Evolutionary conservation across 2,113 vertebrate genomes (phyloP), one percentile per base, ranked within the genome.

Genomic region (Neodontobutis hainanensis): DNA sequence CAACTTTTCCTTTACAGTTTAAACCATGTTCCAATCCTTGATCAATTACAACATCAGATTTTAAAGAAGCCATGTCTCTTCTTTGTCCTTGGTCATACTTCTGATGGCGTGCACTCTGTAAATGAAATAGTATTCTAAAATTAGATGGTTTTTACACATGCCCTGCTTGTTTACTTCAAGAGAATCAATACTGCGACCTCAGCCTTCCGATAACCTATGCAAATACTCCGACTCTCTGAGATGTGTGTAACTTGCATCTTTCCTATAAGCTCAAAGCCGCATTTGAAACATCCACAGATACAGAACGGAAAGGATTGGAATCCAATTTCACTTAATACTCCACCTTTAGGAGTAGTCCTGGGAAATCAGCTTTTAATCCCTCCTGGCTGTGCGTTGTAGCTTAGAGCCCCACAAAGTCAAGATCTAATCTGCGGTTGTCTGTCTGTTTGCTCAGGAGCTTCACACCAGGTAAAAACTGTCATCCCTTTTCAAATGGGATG

Each of bases 291-390:
- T 60, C 42, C 43, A 0, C 46, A 19, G 59, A 79, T 63, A 71
- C 57, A 73, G 60, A 57, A 49, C 34, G 72, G 68, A 65, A 53
- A 66, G 71, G 80, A 85, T 77, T 74, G 80, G 68, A 89, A 85
- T 83, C 82, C 70, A 80, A 78, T 86, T 87, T 79, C 73, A 70
- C 64, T 68, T 78, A 77, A 80, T 77, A 51, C 66, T 61, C 51
- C 55, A 85, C 78, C 80, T 85, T 74, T 72, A 75, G 79, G 65
- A 75, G 70, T 15, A 67, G 78, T 77, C 87, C 64, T 71, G 87
- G 84, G 80, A 85, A 89, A 85, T 85, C 76, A 79, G 52, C 0
- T 52, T 84, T 83, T 86, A 88, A 89, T 88, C 88, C 80, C 67
- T 70, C 0, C 67, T 14, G 81, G 61, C 38, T 72, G 63, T 64